Conservation (phyloP, 2,888 invertebrate species). For the Disparrhopalites patrizii region DNA sequence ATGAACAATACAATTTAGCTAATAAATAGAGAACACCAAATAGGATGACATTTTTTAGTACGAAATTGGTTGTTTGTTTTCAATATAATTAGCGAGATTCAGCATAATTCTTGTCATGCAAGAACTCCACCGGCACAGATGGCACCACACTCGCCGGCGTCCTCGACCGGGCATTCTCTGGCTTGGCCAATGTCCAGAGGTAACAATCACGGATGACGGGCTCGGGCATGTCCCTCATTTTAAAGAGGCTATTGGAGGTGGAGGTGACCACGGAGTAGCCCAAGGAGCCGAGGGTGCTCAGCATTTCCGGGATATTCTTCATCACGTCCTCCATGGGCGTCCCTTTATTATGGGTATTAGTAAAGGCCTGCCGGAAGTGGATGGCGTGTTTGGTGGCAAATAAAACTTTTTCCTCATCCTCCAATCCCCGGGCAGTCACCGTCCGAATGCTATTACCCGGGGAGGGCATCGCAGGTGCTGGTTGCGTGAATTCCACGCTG, state of each 20-base stretch:
- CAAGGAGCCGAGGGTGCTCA: slow-evolving; percentile 6
- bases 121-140: too few relatives aligned
- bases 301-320: slow-evolving; percentile 21
- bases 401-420: slow-evolving; percentile 6
- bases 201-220: slow-evolving; percentile 17
- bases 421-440: slow-evolving; percentile 11
- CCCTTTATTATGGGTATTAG: slow-evolving; percentile 21
- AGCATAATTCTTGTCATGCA: too few relatives aligned
- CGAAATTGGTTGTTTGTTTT: too few relatives aligned
- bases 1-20: too few relatives aligned
- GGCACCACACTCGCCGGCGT: too few relatives aligned
- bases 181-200: slow-evolving; percentile 21
- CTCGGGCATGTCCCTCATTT: slow-evolving; percentile 25
- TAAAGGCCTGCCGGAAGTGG: slow-evolving; percentile 21
- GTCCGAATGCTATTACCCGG: slow-evolving; percentile 7
- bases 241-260: slow-evolving; percentile 20
- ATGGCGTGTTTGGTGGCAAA: slow-evolving; percentile 11
- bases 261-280: slow-evolving; percentile 6
- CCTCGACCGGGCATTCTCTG: neutral
- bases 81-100: too few relatives aligned
- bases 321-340: slow-evolving; percentile 26
- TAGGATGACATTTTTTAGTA: too few relatives aligned
- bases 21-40: too few relatives aligned
- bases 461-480: slow-evolving; percentile 20
- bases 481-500: slow-evolving; percentile 25